Conservation (phyloP, 2,888 invertebrate species). For the Heliconius ethilla region DNA sequence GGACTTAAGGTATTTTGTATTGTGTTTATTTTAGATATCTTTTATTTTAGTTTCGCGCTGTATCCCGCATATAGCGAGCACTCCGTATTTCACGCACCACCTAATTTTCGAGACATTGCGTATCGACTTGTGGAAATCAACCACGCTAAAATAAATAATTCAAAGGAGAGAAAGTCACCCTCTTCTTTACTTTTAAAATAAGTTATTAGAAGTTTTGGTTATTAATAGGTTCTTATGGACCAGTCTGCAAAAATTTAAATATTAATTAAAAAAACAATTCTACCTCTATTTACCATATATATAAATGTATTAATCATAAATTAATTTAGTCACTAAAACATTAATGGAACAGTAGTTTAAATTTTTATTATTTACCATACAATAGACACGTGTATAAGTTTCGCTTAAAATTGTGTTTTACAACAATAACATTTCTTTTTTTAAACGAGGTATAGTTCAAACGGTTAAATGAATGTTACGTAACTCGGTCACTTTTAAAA, state of each 20-base stretch:
- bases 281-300: background rate
- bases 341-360: background rate
- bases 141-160: background rate
- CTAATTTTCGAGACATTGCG: background rate
- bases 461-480: slow-evolving; percentile 8
- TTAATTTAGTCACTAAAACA: background rate
- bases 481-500: background rate
- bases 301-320: background rate
- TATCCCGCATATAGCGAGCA: background rate
- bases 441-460: background rate
- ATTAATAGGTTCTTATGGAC: background rate
- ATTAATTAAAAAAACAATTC: background rate
- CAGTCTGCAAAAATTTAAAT: background rate
- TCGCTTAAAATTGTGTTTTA: background rate
- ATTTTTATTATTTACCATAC: background rate
- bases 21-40: background rate
- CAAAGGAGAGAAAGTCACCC: background rate
- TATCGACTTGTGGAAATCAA: background rate
- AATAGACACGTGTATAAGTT: background rate
- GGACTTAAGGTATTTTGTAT: slow-evolving; percentile 6
- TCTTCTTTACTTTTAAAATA: background rate
- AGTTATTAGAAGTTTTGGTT: background rate
- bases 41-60: background rate
- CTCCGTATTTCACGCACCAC: background rate
- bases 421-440: background rate